These are phyloP conservation scores for Drosophila baimaii DNA, from an alignment of 1,140 invertebrate genomes.

Conservation along the genomic window DNA sequence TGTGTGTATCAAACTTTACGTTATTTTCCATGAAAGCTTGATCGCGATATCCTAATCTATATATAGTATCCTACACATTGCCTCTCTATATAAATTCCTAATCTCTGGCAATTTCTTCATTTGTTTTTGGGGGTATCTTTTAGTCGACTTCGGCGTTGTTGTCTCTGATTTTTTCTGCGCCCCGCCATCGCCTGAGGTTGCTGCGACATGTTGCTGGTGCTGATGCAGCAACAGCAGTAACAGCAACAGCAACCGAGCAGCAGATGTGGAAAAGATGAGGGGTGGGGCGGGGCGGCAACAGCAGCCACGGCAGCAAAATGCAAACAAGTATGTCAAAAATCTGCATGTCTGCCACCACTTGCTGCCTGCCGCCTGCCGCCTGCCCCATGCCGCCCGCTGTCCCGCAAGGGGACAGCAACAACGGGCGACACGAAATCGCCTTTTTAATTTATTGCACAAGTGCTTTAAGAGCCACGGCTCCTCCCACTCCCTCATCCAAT, in stretches of 20 bases:
- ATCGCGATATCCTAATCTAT: too few relatives aligned
- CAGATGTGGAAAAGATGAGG: slow-evolving; percentile 23
- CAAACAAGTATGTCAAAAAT: slow-evolving; percentile 83
- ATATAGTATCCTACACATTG: too few relatives aligned
- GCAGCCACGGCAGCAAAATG: slow-evolving; percentile 76
- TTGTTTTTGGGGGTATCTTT: slow-evolving; percentile 7
- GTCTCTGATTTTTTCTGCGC: slow-evolving; percentile 24
- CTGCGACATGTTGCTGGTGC: slow-evolving; percentile 69
- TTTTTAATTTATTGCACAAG: slow-evolving; percentile 83
- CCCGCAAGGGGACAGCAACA: slow-evolving; percentile 46
- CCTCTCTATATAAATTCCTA: too few relatives aligned
- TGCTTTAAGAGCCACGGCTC: slow-evolving; percentile 76
- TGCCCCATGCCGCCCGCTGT: slow-evolving; percentile 2
- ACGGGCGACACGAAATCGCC: slow-evolving; percentile 75
- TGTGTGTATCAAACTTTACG: too few relatives aligned
- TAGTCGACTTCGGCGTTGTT: slow-evolving; percentile 12
- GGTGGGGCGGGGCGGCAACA: slow-evolving; percentile 32
- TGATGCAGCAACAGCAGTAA: slow-evolving; percentile 40
- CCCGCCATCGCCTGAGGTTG: slow-evolving; percentile 61
- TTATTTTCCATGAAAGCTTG: too few relatives aligned
- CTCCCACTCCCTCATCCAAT: slow-evolving; percentile 20
- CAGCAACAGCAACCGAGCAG: slow-evolving; percentile 19
- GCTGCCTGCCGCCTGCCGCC: slow-evolving; percentile 49
- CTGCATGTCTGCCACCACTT: slow-evolving; percentile 82
- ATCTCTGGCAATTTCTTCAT: background rate